Evolutionary conservation across 2,113 vertebrate species (phyloP).

Genomic region (Brachypodius melanocephalos): DNA sequence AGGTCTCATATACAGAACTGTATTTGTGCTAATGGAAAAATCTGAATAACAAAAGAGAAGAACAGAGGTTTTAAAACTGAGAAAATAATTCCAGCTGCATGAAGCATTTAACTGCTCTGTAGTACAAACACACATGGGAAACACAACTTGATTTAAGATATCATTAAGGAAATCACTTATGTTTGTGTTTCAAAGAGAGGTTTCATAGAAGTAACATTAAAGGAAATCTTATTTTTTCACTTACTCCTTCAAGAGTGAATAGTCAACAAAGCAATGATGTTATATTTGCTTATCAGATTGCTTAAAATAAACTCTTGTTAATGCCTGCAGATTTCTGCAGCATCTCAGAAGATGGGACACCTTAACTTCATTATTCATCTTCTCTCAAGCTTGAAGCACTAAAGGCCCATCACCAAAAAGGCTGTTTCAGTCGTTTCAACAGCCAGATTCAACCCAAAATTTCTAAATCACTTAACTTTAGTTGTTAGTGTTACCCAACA

Average conservation of each 20-base stretch:
- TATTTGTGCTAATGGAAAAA: not conserved
- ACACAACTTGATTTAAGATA: not conserved
- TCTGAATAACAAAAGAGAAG: not conserved
- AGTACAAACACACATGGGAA: not conserved
- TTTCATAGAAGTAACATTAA: not conserved
- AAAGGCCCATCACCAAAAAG: not conserved
- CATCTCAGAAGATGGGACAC: not conserved
- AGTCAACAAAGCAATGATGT: not conserved
- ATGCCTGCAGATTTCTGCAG: not conserved
- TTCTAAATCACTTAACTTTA: not conserved
- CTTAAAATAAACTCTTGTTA: not conserved
- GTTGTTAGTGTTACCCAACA: not conserved
- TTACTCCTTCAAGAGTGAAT: not conserved
- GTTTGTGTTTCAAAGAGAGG: not conserved
- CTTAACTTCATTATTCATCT: not conserved
- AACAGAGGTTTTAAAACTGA: not conserved
- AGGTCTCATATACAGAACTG: not conserved
- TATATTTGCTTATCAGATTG: not conserved
- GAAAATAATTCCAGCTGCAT: not conserved
- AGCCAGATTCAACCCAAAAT: not conserved
- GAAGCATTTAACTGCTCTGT: not conserved
- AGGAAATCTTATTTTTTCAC: not conserved
- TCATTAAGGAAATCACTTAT: not conserved
- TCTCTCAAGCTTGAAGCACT: not conserved
- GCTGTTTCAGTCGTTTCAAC: not conserved